Base-by-base conservation (phyloP, 1,140 invertebrate species). In the Bombus fervidus region DNA sequence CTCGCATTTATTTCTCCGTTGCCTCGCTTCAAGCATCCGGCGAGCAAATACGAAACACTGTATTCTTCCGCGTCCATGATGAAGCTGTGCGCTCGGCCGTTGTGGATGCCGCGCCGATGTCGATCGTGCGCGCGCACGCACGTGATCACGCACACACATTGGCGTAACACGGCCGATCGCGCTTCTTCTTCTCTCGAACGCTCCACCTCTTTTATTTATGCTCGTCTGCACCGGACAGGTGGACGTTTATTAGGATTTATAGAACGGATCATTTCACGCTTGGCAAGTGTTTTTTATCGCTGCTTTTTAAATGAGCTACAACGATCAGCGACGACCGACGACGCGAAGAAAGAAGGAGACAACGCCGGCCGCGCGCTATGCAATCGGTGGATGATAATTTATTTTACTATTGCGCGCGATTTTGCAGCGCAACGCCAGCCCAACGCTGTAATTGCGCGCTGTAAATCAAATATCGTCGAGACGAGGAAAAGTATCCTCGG, bases 241-340 rank as follows among this genome's bases (percentile, higher is more conserved):
- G 93, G 93, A 94, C 93, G 92, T 94, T 94, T 92, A 95, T 95
- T 94, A 93, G 92, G 91, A 95, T 95, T 94, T 95, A 95, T 95
- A 91, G 92, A 93, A 87, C 93, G 92, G 91, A 94, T 95, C 92
- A 93, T 93, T 93, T 92, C 88, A 91, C 91, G 91, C 90, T 89
- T 87, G 77, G 75, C 89, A 74, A 81, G 78, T 87, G 88, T 93
- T 92, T 93, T 93, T 92, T 87, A 86, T 85, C 68, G 57, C 37
- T 62, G 80, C 90, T 82, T 84, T 79, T 89, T 90, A 92, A 94
- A 91, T 91, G 91, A 93, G 92, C 92, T 85, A 90, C 90, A 90
- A 93, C 92, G 92, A 94, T 93, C 89, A 39, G 31, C 62, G 28
- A 22, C 28, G 34, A 34, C 53, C 31, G 74, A 83, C 73, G 59